Base-by-base conservation (phyloP, 1,140 invertebrate species). In the Trialeurodes vaporariorum region DNA sequence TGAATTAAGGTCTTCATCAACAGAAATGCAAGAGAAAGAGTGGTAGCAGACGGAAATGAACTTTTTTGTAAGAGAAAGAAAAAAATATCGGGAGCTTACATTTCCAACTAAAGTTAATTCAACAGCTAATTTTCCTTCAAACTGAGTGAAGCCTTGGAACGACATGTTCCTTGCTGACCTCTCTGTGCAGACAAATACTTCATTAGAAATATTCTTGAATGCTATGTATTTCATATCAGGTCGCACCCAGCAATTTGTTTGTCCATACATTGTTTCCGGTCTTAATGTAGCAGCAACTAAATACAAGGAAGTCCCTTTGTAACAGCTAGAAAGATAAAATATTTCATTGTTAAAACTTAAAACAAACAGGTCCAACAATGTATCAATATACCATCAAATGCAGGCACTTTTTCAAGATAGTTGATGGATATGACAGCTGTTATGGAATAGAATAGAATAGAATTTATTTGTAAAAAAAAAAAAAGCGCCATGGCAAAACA, bases 261-360 rank as follows among this genome's bases (percentile, higher is more conserved):
- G 98, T 1, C 98, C 98, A 78, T 98, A 99, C 97, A 99, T 99
- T 0, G 98, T 99, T 81, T 99, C 98, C 13, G 97, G 96, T 71
- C 96, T 81, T 5, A 99, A 79, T 22, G 98, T 99, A n/a, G 95
- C 98, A 59, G 96, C 96, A 17, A 99, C 94, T 62, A 99, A 82
- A 77, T 81, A 97, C 25, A 98, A 83, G 11, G 83, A 75, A 74
- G 86, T 84, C 2, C 79, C 79, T 68, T 77, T 72, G 64, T 86
- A 77, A 66, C 72, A 65, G 63, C 86, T 88, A 70, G 61, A 81
- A 81, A 68, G 67, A 5, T n/a, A 71, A 72, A 71, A 60, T 49
- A 67, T 70, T 26, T 12, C 27, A 59, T 40, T 58, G 11, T 5
- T 27, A 25, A 13, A 64, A 25, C 24, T 63, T 2, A 61, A 63